Base-by-base conservation (phyloP, 2,797 vertebrate genomes). In the Diglossa cyanea region DNA sequence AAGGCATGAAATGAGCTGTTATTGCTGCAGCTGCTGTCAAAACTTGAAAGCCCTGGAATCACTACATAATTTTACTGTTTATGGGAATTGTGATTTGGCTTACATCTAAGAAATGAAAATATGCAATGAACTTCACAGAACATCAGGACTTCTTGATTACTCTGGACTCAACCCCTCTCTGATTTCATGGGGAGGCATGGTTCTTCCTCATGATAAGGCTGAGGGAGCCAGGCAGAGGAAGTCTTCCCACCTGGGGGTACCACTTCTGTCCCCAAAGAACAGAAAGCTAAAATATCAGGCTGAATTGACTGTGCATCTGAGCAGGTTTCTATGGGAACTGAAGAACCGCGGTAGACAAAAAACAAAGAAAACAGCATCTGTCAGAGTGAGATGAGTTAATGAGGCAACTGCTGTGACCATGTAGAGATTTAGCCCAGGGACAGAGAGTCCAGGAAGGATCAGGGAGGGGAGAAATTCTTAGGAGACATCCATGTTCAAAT, bases 261-360 rank as follows among this genome's bases (percentile, higher is more conserved):
- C 24, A 71, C 17, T 77, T 42, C 45, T 54, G 37, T 63, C 65
- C 86, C 57, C 45, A 67, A 19, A 67, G 53, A 85, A 28, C 3
- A 25, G 61, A 53, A 50, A 39, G 10, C 31, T 85, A 55, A 82
- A 89, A 67, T 82, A 91, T 11, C 55, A 45, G n/a, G 53, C 39
- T 75, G 71, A 81, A 79, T n/a, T 66, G 33, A 17, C 73, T 74
- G 5, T 62, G 53, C 61, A 55, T 86, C 31, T 79, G 61, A 91
- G 45, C 42, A 87, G 67, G 84, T 96, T 96, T 92, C 95, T 95
- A 95, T 87, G 63, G 94, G 84, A 94, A 94, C 89, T 91, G 70
- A 82, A 91, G 48, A 93, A 82, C 31, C n/a, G 67, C 0, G 0
- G 65, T 39, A 90, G 72, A 76, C 20, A 77, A 78, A 94, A 93